A percentile compares a stretch with the other conserved stretches of the same genome.
Evolutionary conservation across 1,140 invertebrate genomes (phyloP).

Genomic region (Conopomorpha cramerella): DNA sequence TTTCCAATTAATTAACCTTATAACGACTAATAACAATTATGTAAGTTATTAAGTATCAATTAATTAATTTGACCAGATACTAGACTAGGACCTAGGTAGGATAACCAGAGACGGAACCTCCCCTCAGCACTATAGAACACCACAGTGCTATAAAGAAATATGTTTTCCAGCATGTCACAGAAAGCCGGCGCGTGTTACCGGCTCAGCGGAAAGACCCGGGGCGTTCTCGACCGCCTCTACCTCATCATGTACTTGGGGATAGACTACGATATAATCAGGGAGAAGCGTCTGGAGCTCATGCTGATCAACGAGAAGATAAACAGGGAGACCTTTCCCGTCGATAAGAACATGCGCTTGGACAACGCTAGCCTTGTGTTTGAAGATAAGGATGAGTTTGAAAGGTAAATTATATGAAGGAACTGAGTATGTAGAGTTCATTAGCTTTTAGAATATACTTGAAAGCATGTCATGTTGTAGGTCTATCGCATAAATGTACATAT

Average conservation of each 20-base stretch:
- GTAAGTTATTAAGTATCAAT: neutral
- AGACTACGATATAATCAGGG: constrained; percentile 22
- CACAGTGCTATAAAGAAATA: too few relatives aligned
- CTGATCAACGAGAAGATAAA: constrained; percentile 27
- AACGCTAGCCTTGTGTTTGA: constrained; percentile 36
- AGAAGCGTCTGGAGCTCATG: constrained; percentile 27
- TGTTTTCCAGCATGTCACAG: constrained; percentile 22
- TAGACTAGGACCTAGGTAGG: too few relatives aligned
- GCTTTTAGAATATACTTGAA: too few relatives aligned
- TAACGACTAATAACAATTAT: neutral
- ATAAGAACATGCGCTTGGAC: constrained; percentile 20
- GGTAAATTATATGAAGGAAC: too few relatives aligned
- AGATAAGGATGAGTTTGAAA: constrained; percentile 25
- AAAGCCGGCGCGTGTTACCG: constrained; percentile 28
- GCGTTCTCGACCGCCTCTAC: constrained; percentile 24
- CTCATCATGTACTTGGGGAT: constrained; percentile 39
- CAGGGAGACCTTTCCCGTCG: constrained; percentile 27
- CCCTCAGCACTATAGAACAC: too few relatives aligned
- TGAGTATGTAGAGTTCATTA: too few relatives aligned
- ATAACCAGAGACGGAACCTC: too few relatives aligned
- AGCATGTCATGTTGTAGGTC: too few relatives aligned
- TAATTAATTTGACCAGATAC: neutral
- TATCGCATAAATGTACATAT: too few relatives aligned
- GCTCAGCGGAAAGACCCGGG: constrained; percentile 16
- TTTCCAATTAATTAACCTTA: too few relatives aligned